Evolutionary conservation across 2,888 invertebrate genomes (phyloP).

Genomic region (Ernsta delagoae): DNA sequence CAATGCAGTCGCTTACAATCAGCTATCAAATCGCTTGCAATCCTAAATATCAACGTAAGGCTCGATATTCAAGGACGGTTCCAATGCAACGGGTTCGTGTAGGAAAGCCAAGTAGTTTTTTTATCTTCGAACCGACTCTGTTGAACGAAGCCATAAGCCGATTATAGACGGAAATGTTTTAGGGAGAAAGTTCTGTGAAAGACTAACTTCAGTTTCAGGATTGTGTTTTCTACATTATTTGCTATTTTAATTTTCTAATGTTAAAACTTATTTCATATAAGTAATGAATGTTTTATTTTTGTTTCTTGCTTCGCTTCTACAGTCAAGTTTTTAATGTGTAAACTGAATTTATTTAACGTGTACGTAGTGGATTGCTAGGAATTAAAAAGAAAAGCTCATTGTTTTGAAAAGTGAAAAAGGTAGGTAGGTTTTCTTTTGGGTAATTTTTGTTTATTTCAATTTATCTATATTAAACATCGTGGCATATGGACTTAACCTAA

Average conservation of each 20-base stretch:
- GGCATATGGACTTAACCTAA: slow-evolving; percentile 51
- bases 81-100: slow-evolving; percentile 53
- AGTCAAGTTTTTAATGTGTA: too few species aligned
- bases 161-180: slow-evolving; percentile 25
- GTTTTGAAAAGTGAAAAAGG: too few species aligned
- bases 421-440: too few species aligned
- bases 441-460: too few species aligned
- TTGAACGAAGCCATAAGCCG: slow-evolving; percentile 26
- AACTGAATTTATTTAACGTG: too few species aligned
- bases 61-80: slow-evolving; percentile 52
- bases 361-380: too few species aligned
- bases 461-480: slow-evolving; percentile 37
- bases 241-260: too few species aligned
- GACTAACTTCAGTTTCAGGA: slow-evolving; percentile 43
- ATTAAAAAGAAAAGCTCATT: too few species aligned
- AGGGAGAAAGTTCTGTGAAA: slow-evolving; percentile 11
- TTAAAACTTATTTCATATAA: too few species aligned
- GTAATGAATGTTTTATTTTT: too few species aligned
- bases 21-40: background rate
- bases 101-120: slow-evolving; percentile 61
- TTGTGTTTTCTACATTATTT: background rate
- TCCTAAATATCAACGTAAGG: slow-evolving; percentile 52
- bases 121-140: slow-evolving; percentile 54
- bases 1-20: background rate
- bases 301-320: too few species aligned